Conservation (phyloP, 2,888 invertebrate species). For the Ophion obscuratus region DNA sequence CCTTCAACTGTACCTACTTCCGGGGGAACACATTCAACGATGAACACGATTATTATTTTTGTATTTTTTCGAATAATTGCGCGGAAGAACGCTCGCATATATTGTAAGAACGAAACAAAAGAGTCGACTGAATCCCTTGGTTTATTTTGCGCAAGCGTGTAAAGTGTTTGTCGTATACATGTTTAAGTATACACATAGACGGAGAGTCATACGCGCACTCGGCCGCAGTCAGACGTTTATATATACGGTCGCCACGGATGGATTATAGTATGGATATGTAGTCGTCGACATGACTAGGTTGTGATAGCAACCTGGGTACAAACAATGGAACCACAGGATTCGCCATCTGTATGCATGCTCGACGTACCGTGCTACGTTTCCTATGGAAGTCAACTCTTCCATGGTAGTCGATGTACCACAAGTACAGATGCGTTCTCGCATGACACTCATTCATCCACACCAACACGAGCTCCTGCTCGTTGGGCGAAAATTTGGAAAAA, state of each 20-base stretch:
- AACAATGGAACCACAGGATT: constrained; percentile 60
- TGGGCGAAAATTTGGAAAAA: not conserved
- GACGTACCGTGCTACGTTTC: constrained; percentile 10
- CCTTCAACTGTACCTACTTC: too few species aligned
- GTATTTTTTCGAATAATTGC: not conserved
- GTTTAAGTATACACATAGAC: not conserved
- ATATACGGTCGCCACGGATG: not conserved
- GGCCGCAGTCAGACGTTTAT: not conserved
- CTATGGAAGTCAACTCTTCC: constrained; percentile 10
- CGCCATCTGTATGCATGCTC: not conserved
- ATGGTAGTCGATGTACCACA: not conserved
- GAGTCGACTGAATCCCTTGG: constrained; percentile 46
- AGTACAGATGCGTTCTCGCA: not conserved
- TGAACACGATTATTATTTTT: not conserved
- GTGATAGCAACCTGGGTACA: constrained; percentile 72
- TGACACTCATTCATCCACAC: not conserved
- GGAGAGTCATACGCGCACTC: not conserved
- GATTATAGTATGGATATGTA: constrained; percentile 16
- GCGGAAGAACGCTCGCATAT: constrained; percentile 4
- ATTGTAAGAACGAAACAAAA: constrained; percentile 29
- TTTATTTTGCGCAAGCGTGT: constrained; percentile 29
- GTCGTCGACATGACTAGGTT: constrained; percentile 62
- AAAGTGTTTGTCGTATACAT: not conserved
- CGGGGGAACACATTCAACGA: not conserved
- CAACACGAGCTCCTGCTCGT: too few species aligned